Percentiles rank a stretch among this genome's conserved stretches.
phyloP scores from a whole-genome alignment of 2,113 vertebrate species.

The Labeo catla region DNA sequence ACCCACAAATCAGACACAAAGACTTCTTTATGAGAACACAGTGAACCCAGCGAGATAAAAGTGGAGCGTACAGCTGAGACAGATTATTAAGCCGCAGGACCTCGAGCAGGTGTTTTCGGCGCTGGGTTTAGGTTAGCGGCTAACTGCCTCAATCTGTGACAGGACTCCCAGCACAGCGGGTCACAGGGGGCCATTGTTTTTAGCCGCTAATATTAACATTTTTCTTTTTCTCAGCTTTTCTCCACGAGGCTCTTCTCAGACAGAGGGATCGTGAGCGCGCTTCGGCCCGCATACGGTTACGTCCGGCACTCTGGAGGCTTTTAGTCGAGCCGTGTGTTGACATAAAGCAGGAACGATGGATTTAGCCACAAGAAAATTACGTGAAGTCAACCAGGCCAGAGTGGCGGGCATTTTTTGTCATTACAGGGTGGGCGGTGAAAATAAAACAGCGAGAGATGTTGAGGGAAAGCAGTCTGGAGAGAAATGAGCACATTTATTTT shows the following conservation, averaged over 20 bases:
- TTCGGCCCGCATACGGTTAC: conserved; percentile 1
- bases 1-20: conserved; percentile 47
- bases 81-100: conserved; percentile 53
- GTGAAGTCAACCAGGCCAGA: conserved; percentile 40
- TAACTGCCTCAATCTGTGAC: conserved; percentile 38
- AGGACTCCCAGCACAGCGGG: conserved; percentile 32
- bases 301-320: not conserved
- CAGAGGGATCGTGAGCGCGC: not conserved
- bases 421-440: conserved; percentile 31
- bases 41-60: conserved; percentile 55
- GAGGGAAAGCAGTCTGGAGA: conserved; percentile 52
- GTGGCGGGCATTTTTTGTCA: conserved; percentile 21
- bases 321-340: conserved; percentile 33
- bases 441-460: conserved; percentile 32
- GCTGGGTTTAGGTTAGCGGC: conserved; percentile 28
- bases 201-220: conserved; percentile 7
- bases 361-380: conserved; percentile 47
- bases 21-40: conserved; percentile 50
- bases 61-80: conserved; percentile 51
- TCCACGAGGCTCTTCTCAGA: not conserved
- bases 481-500: conserved; percentile 48
- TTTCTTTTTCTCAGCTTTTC: not conserved
- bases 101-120: conserved; percentile 59
- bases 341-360: conserved; percentile 54
- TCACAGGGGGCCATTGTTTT: conserved; percentile 32